These are phyloP conservation scores for Adelosebastes latens DNA, from an alignment of 2,797 vertebrate genomes.

Conservation along the genomic window DNA sequence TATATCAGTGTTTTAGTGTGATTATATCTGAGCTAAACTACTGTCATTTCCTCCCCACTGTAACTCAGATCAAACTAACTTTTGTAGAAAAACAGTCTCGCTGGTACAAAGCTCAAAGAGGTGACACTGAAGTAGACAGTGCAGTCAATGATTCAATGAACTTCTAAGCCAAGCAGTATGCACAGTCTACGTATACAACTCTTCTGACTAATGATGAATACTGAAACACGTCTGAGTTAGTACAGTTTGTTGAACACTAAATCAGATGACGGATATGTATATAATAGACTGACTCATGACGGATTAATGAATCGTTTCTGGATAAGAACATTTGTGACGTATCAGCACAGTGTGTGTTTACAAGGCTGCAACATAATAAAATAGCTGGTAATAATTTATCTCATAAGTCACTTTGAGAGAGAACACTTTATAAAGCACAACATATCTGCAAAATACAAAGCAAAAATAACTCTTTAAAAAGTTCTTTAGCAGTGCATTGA, in stretches of 20 bases:
- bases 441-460: background rate
- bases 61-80: conserved; percentile 7
- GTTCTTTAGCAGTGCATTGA: background rate
- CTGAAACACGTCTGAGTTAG: conserved; percentile 11
- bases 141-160: conserved; percentile 11
- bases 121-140: background rate
- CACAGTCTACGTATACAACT: conserved; percentile 6
- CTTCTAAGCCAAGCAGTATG: background rate
- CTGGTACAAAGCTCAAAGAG: background rate
- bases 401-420: background rate
- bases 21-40: conserved; percentile 30
- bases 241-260: conserved; percentile 1
- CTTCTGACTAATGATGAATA: conserved; percentile 40
- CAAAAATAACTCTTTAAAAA: background rate
- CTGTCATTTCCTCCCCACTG: conserved; percentile 26
- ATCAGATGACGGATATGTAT: conserved; percentile 3
- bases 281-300: conserved; percentile 1
- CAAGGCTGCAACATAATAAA: background rate
- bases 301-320: conserved; percentile 1
- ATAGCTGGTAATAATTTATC: background rate
- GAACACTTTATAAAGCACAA: background rate
- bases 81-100: background rate
- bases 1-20: conserved; percentile 13
- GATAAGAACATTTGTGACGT: conserved; percentile 16
- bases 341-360: background rate